Evolutionary conservation across 2,797 vertebrate genomes (phyloP).

Genomic region (Sebastes hubbsi): DNA sequence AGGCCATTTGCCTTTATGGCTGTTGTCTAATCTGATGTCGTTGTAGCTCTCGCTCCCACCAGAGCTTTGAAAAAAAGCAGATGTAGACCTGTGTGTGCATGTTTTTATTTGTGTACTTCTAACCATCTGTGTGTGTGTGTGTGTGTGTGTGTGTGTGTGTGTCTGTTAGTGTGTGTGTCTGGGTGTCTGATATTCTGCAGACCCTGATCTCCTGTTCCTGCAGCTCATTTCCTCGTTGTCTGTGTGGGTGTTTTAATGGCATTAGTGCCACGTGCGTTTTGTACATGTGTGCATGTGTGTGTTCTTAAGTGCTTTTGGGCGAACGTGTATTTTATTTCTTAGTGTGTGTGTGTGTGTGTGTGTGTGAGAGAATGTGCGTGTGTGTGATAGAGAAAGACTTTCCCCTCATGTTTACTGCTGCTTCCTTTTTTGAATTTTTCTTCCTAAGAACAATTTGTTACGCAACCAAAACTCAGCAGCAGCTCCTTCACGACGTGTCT

Average conservation of each 20-base stretch:
- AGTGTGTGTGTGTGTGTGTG: neutral
- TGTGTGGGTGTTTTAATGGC: conserved; percentile 32
- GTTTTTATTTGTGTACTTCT: neutral
- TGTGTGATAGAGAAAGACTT: neutral
- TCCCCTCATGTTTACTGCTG: neutral
- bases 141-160: neutral
- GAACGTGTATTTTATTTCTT: neutral
- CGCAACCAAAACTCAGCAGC: conserved; percentile 50
- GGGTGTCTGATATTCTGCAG: conserved; percentile 25
- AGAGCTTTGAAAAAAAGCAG: conserved; percentile 41
- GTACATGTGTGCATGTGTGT: neutral
- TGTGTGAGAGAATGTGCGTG: neutral
- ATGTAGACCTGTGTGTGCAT: neutral
- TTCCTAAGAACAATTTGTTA: conserved; percentile 58
- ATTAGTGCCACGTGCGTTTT: neutral
- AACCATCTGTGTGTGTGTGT: neutral
- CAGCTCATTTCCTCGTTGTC: conserved; percentile 25
- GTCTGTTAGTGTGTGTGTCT: neutral
- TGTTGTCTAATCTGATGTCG: conserved; percentile 34
- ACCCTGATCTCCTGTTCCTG: conserved; percentile 20
- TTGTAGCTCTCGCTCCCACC: conserved; percentile 15
- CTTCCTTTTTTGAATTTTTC: conserved; percentile 14
- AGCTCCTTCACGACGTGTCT: conserved; percentile 23
- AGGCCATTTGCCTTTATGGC: conserved; percentile 34
- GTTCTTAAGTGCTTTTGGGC: neutral